phyloP scores from a whole-genome alignment of 2,888 invertebrate species.

The Synanthedon tipuliformis region DNA sequence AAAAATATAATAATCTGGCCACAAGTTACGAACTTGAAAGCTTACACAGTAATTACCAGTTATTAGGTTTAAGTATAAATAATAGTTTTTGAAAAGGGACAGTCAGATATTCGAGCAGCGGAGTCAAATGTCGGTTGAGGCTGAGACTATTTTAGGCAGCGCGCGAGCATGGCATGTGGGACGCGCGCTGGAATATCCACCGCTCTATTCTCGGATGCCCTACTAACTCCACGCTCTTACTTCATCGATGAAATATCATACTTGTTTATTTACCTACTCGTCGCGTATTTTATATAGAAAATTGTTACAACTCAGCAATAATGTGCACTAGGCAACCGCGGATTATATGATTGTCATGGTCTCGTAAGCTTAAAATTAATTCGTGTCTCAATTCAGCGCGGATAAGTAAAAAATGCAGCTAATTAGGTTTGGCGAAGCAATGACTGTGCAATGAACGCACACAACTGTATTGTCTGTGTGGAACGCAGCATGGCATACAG shows the following conservation, averaged over 20 bases:
- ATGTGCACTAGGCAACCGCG: conserved; percentile 1
- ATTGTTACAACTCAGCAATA: not conserved
- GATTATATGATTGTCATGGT: conserved; percentile 32
- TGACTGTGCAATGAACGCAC: conserved; percentile 12
- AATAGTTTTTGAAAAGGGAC: conserved; percentile 5
- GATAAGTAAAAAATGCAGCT: conserved; percentile 29
- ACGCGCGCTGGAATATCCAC: conserved; percentile 58
- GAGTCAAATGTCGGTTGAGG: conserved; percentile 39
- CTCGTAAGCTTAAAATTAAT: conserved; percentile 36
- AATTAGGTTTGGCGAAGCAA: conserved; percentile 36
- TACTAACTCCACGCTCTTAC: conserved; percentile 38
- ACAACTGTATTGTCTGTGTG: conserved; percentile 21
- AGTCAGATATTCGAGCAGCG: conserved; percentile 7
- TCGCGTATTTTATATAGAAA: not conserved
- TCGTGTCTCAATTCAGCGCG: conserved; percentile 28
- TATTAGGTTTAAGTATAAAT: not conserved
- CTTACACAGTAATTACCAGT: too few relatives aligned
- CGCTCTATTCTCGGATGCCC: conserved; percentile 57
- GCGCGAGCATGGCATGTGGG: conserved; percentile 48
- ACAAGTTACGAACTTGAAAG: too few relatives aligned
- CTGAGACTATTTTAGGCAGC: conserved; percentile 54
- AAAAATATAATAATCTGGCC: too few relatives aligned
- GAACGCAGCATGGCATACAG: conserved; percentile 15
- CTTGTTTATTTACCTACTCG: not conserved
- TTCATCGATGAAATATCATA: conserved; percentile 18